Base-by-base conservation (phyloP, 1,140 invertebrate genomes). In the Drosophila auraria region DNA sequence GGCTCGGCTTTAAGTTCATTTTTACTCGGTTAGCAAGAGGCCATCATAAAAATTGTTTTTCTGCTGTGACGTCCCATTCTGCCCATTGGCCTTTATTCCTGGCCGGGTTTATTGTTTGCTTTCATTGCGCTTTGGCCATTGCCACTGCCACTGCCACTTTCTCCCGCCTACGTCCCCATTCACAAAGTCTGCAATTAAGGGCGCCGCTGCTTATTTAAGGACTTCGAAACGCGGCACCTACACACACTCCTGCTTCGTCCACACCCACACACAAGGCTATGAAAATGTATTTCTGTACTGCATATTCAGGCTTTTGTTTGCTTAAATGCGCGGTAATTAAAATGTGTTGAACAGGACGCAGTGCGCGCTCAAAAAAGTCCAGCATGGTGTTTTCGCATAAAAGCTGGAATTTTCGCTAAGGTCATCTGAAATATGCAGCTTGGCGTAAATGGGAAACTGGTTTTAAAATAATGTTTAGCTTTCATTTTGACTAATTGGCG, bases 1-100 rank as follows among this genome's bases (percentile, higher is more conserved):
- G 86, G 51, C 65, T 78, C 36, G 65, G 66, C 82, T 89, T 89
- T 78, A 89, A 89, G 84, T 90, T 89, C 78, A 83, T 83, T 78
- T 78, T 78, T 65, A 54, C 57, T 64, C 63, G 36, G 64, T 61
- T 62, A 59, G 54, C 80, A 73, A 76, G 72, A 47, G 73, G 65
- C 68, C 69, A 78, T 75, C 79, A 74, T 82, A 82, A 90, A 82
- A 83, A 84, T 73, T 73, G 62, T 40, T 76, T 83, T 80, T 65
- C 56, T 33, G 45, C 23, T 63, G 51, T n/a, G 17, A 38, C 23
- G 51, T 59, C 50, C 49, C 70, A 70, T 83, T 65, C 62, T 78
- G 60, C 25, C 61, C 80, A 82, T 82, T 78, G 80, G 73, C 66
- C 73, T 66, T 86, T 80, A 63, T 80, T 78, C 58, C 62, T 57